A percentile compares a stretch with the other conserved stretches of the same genome.
Conservation (phyloP, 2,797 vertebrate species). For the Cuculus canorus region DNA sequence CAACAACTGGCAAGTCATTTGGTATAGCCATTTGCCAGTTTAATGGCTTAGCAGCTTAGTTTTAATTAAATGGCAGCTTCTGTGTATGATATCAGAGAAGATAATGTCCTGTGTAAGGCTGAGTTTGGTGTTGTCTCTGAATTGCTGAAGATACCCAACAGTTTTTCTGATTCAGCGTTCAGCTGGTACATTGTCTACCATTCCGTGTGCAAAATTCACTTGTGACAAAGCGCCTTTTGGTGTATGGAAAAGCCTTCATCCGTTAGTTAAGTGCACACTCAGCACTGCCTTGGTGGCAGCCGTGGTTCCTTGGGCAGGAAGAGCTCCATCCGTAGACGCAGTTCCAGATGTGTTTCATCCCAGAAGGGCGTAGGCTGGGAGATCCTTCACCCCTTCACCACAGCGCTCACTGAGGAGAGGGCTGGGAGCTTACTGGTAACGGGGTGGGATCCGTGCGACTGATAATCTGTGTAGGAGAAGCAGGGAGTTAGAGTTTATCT, state of each 20-base stretch:
- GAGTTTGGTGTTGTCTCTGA: background rate
- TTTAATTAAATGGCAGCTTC: conserved; percentile 67
- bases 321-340: background rate
- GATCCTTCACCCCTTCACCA: background rate
- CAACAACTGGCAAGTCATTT: conserved; percentile 44
- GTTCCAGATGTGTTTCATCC: background rate
- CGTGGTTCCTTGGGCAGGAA: background rate
- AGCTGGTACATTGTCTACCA: background rate
- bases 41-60: conserved; percentile 65
- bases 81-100: conserved; percentile 31
- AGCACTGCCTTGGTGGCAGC: background rate
- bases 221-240: background rate
- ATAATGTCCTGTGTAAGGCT: conserved; percentile 22
- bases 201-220: background rate
- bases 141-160: conserved; percentile 11
- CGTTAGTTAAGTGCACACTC: background rate
- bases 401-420: background rate
- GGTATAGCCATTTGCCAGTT: conserved; percentile 59
- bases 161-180: background rate
- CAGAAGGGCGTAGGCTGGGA: background rate
- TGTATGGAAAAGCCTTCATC: background rate
- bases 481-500: background rate
- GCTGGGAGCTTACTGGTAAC: background rate
- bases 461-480: background rate
- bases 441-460: background rate